phyloP scores from a whole-genome alignment of 2,888 invertebrate species.

The Uloborus plumipes region DNA sequence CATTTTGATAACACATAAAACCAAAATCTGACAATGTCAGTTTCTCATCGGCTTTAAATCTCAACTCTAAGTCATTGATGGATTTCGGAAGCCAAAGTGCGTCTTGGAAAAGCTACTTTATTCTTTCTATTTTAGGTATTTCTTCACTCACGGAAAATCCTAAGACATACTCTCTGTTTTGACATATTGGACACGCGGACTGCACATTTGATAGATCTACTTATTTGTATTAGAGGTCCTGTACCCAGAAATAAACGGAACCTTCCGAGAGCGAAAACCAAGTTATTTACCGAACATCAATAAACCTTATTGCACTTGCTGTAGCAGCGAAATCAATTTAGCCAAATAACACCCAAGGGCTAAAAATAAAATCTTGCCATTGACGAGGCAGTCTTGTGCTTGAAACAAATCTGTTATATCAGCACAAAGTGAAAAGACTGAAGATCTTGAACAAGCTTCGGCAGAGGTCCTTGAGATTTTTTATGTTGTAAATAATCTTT shows the following conservation, averaged over 20 bases:
- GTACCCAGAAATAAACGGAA: neutral
- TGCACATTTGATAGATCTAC: constrained; percentile 13
- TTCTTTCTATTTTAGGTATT: constrained; percentile 11
- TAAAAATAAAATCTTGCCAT: constrained; percentile 2
- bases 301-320: neutral
- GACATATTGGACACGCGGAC: constrained; percentile 5
- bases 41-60: no score
- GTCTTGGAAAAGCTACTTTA: neutral
- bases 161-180: constrained; percentile 5
- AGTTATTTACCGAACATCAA: neutral
- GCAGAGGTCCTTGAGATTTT: no score
- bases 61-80: no score
- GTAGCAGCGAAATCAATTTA: neutral
- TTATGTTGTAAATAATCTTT: no score
- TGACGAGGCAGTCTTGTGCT: constrained; percentile 4
- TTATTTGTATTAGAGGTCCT: constrained; percentile 12
- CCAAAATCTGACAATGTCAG: no score
- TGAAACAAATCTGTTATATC: constrained; percentile 24
- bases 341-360: no score
- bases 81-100: no score
- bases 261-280: no score
- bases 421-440: constrained; percentile 7
- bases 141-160: neutral
- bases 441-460: no score
- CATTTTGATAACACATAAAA: no score